Percentiles rank a stretch among this genome's conserved stretches.
Conservation (phyloP, 2,888 invertebrate species). For the Drosophila aldrichi region DNA sequence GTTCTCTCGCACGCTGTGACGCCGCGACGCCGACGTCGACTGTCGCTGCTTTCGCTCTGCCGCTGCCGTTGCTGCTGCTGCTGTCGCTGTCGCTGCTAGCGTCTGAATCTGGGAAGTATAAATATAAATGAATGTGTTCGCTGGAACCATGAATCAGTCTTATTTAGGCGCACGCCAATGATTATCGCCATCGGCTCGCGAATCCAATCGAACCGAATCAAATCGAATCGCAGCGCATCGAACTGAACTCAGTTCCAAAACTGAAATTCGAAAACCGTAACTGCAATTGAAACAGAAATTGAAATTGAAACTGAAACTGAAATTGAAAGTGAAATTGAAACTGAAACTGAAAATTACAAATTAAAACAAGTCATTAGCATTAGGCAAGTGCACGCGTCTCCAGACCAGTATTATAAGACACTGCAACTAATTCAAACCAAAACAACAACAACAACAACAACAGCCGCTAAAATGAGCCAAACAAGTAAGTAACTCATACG, state of each 20-base stretch:
- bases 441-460: background rate
- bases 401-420: constrained; percentile 21
- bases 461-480: constrained; percentile 47
- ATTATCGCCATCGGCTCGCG: constrained; percentile 69
- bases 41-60: background rate
- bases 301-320: background rate
- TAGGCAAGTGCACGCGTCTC: constrained; percentile 15
- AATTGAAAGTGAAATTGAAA: background rate
- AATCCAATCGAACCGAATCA: constrained; percentile 13
- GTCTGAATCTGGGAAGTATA: constrained; percentile 55
- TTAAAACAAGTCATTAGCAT: background rate
- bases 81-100: constrained; percentile 4
- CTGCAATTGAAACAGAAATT: background rate
- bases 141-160: constrained; percentile 72
- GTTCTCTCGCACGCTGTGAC: background rate
- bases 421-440: constrained; percentile 25
- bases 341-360: too few species aligned
- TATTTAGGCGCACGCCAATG: constrained; percentile 73
- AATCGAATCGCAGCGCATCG: constrained; percentile 22
- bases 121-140: constrained; percentile 72
- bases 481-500: constrained; percentile 52
- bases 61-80: too few species aligned
- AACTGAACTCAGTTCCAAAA: background rate
- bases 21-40: background rate
- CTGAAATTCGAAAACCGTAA: background rate